phyloP scores from a whole-genome alignment of 2,888 invertebrate species.

The Stenotaenia linearis region DNA sequence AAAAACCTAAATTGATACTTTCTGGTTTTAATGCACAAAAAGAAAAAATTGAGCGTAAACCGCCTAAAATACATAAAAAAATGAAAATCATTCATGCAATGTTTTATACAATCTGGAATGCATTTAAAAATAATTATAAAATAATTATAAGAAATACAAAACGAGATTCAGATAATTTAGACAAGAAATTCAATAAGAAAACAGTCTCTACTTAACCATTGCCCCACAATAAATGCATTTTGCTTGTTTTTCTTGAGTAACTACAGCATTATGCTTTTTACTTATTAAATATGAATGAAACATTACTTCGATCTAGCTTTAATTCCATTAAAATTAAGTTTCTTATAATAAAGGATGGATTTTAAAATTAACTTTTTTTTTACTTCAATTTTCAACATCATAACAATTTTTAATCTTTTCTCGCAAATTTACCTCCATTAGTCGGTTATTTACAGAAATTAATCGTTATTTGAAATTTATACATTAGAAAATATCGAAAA shows the following conservation, averaged over 20 bases:
- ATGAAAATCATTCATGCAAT: neutral
- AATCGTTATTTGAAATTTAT: neutral
- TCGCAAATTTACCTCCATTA: neutral
- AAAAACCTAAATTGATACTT: neutral
- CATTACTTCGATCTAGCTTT: neutral
- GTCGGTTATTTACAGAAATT: neutral
- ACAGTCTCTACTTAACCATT: neutral
- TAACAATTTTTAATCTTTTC: neutral
- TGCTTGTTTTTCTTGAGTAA: neutral
- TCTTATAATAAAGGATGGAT: neutral
- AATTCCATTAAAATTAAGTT: neutral
- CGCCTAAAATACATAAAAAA: neutral
- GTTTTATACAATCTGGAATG: neutral
- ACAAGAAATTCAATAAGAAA: neutral
- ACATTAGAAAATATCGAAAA: neutral
- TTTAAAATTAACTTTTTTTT: neutral
- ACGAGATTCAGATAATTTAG: neutral
- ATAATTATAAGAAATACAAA: neutral
- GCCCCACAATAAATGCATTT: neutral
- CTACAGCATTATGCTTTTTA: neutral
- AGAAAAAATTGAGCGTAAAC: neutral
- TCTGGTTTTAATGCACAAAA: neutral
- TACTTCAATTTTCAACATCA: neutral
- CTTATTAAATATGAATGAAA: neutral
- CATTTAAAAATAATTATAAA: neutral